These are phyloP conservation scores for Cephonodes hylas DNA, from an alignment of 2,888 invertebrate species.

Conservation along the genomic window DNA sequence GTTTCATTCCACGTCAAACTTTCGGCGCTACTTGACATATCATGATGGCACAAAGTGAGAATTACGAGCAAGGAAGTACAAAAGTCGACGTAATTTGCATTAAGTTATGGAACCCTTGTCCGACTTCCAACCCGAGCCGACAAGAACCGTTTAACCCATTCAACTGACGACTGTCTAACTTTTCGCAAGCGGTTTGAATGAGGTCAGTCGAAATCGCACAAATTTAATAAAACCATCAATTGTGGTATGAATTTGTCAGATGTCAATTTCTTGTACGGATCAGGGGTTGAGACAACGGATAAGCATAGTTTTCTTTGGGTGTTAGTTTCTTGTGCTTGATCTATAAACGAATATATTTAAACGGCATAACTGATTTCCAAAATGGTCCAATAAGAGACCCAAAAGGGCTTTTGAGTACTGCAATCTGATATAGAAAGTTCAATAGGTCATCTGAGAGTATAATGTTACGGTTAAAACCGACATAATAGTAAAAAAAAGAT, in stretches of 20 bases:
- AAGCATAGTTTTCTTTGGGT: too few relatives aligned
- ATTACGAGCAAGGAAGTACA: not conserved
- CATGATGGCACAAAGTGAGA: not conserved
- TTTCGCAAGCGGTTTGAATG: not conserved
- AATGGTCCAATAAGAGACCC: too few relatives aligned
- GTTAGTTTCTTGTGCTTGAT: too few relatives aligned
- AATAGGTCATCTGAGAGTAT: too few relatives aligned
- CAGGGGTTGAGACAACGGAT: too few relatives aligned
- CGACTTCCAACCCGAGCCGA: not conserved
- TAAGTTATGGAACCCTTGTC: not conserved
- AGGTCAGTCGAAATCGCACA: not conserved
- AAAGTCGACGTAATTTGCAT: not conserved
- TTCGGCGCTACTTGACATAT: not conserved
- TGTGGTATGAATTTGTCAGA: not conserved
- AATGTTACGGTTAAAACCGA: not conserved
- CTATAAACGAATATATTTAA: too few relatives aligned
- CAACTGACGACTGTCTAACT: not conserved
- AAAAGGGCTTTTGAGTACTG: too few relatives aligned
- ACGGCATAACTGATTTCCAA: too few relatives aligned
- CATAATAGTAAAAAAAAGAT: not conserved
- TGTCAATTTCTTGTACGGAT: not conserved
- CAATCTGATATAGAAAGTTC: too few relatives aligned
- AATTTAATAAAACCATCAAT: not conserved
- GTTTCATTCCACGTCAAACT: conserved; percentile 10
- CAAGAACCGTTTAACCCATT: not conserved